Base-by-base conservation (phyloP, 2,797 vertebrate genomes). In the Geotria australis region DNA sequence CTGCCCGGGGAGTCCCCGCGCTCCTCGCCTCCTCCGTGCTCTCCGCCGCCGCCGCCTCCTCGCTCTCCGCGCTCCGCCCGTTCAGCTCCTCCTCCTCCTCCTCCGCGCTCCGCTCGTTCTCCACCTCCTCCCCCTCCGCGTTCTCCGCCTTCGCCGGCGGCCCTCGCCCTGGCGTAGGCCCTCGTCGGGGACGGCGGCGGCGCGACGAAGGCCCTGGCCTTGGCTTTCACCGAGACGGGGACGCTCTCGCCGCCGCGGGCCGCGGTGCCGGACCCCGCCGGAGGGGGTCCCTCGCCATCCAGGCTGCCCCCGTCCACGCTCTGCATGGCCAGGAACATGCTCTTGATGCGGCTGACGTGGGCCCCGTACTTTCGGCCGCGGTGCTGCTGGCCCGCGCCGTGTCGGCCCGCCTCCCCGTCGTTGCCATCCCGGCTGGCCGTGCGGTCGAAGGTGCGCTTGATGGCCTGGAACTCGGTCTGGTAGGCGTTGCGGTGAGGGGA, bases 401-500 rank as follows among this genome's bases (percentile, higher is more conserved):
- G n/a, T 9, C 7, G 13, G 8, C 13, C 38, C 7, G 46, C n/a
- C 53, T 48, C 58, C 13, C 15, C 38, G 10, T 48, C 47, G 7
- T 11, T 13, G 12, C 56, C 47, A 10, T 46, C 46, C 55, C 10
- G 38, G 56, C 47, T 12, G 10, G 24, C 38, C 46, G 13, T 13
- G 75, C 80, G 6, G 73, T 94, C 88, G 65, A 98, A 98, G 59
- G 89, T 81, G 69, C 75, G 86, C 75, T 93, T 96, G 62, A 98
- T 73, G 0, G 91, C 86, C 74, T 98, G 91, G 71, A 98, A 98
- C 73, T 98, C 89, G 58, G 85, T 76, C 62, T 84, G 76, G 69
- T 98, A 98, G 59, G 91, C 85, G 61, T 98, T 98, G 59, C 91
- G 80, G 70, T 96, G 89, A 64, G 91, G 89, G 67, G 91, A 96